Evolutionary conservation across 2,888 invertebrate species (phyloP), one percentile per base, ranked within the genome.

Genomic region (Pseudoips prasinana): DNA sequence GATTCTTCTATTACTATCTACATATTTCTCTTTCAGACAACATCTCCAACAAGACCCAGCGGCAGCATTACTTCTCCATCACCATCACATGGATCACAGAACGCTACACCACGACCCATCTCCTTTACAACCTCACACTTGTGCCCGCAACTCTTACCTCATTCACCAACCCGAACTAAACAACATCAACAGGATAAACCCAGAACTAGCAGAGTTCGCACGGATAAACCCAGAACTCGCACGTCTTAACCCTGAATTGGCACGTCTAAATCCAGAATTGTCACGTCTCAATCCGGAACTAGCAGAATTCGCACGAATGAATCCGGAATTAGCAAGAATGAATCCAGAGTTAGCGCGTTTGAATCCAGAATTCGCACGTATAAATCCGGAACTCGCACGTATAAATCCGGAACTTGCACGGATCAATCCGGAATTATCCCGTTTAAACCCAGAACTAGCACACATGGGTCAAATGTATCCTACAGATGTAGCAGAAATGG

Each of bases 41-140:
- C 88, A 84, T 8, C 69, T 82, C 0, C 85, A 81, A 8, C 83
- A 76, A 42, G 88, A 88, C 41, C 87, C 89, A 2, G 81, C 88
- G 0, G 69, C 90, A 0, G 77, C 86, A 0, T 89, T 90, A 0
- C 58, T 88, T 0, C 85, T 84, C 5, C 84, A 83, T 11, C 86
- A 83, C 39, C 81, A 81, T 50, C 84, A 86, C 57, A 79, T 86
- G 3, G 85, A 85, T 28, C 84, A 39, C 43, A 51, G 67, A 29
- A 64, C 64, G 29, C 46, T 70, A 5, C 78, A 78, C 59, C 64
- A 73, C 31, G 71, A 69, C 14, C 1, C 62, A 44, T 18, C 57
- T 0, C 34, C 46, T 22, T 38, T 65, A 22, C 76, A 75, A 39
- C 38, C 76, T 0, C 84, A 83, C 42, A 70, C 79, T 0, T 83